Evolutionary conservation across 2,888 invertebrate genomes (phyloP), one percentile per base, ranked within the genome.

Genomic region (Andrena camellia): DNA sequence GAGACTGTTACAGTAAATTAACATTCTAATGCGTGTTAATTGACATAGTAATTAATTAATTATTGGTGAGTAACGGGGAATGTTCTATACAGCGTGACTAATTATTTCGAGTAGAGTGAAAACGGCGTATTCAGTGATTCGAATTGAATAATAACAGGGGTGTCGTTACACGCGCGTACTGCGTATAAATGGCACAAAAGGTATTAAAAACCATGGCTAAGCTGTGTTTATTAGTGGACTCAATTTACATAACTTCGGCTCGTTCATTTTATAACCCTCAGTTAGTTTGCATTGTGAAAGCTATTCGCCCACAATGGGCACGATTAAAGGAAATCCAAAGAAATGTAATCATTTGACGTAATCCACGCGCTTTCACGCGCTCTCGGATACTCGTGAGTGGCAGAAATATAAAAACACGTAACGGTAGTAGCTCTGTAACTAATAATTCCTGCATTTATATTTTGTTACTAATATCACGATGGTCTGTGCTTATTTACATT

Each of bases 261-360:
- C 13, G 48, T 17, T 29, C 26, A 2, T 50, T 50, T 17, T n/a
- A 0, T 2, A 29, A 23, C 29, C 59, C 2, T 20, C n/a, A 10
- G 20, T n/a, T 35, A 50, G 42, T 52, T 78, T n/a, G 57, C 42
- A 67, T 57, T 57, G 71, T 63, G 63, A 67, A 67, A 66, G 67
- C 50, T 42, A 57, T 54, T 48, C 23, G 54, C 63, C 68, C 20
- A 26, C 35, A 63, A 2, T 62, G 29, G 26, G 50, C 29, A 20
- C 26, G 50, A 66, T 74, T 60, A 17, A 35, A 29, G 20, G n/a
- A 42, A 59, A 68, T 42, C 31, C 60, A n/a, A 72, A 8, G 26
- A 54, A 71, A 68, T 59, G 20, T 69, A 64, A 60, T 70, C 68
- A 74, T 73, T 82, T 50, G 23, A 62, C 50, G 42, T 77, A 81